Conservation (phyloP, 2,888 invertebrate genomes). For the Tubulanus polymorphus region DNA sequence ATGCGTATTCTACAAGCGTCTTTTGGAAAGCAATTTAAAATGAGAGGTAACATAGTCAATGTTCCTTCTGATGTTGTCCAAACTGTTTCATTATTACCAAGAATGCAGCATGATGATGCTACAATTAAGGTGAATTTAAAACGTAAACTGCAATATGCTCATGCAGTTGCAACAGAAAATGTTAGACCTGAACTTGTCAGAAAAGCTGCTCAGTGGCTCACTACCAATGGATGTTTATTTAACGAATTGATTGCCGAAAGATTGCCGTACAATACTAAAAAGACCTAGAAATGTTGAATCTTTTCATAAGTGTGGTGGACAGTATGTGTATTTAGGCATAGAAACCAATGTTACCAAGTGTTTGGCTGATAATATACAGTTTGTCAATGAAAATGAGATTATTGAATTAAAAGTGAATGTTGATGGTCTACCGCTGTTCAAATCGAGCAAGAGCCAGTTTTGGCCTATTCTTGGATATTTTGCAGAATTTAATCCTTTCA, state of each 20-base stretch:
- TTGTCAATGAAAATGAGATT: background rate
- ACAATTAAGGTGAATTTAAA: constrained; percentile 20
- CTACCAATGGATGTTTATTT: background rate
- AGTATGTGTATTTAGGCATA: constrained; percentile 7
- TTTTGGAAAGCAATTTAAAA: constrained; percentile 7
- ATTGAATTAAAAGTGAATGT: constrained; percentile 4
- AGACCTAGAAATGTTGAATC: background rate
- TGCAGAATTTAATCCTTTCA: constrained; percentile 4
- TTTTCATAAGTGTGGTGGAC: background rate
- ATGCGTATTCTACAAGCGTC: constrained; percentile 8
- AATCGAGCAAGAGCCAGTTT: constrained; percentile 6
- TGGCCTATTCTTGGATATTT: constrained; percentile 9
- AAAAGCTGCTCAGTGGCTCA: constrained; percentile 11
- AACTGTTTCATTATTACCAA: constrained; percentile 3
- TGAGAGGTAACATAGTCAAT: constrained; percentile 12
- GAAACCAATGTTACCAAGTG: background rate
- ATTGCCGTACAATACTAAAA: constrained; percentile 6
- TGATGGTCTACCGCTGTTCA: constrained; percentile 16
- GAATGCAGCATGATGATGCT: constrained; percentile 8
- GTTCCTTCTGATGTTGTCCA: constrained; percentile 7
- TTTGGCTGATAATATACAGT: background rate
- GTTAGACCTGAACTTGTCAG: constrained; percentile 18
- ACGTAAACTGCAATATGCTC: constrained; percentile 17
- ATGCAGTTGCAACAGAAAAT: constrained; percentile 17
- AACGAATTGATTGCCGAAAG: constrained; percentile 4